These are phyloP conservation scores for Oncorhynchus mykiss DNA, from an alignment of 2,113 vertebrate species.

Conservation along the genomic window DNA sequence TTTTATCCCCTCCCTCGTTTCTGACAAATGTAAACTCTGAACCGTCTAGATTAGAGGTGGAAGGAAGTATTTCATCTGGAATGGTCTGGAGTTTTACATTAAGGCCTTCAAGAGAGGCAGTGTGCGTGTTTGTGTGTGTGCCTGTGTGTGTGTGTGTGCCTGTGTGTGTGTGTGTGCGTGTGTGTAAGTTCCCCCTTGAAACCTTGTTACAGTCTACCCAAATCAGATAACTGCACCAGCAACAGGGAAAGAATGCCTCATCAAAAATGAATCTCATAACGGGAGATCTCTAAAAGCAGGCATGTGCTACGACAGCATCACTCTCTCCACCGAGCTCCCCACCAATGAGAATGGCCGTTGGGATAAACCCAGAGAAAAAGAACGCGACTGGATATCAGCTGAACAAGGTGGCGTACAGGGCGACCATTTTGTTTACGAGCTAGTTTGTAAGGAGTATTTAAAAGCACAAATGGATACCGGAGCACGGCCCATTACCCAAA, in stretches of 20 bases:
- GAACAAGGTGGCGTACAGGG: constrained; percentile 27
- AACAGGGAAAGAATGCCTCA: constrained; percentile 72
- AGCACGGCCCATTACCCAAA: constrained; percentile 17
- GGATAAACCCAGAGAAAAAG: too few species aligned
- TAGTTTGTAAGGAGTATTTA: constrained; percentile 13
- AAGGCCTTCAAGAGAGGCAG: constrained; percentile 64
- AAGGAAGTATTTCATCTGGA: constrained; percentile 75
- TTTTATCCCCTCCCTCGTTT: constrained; percentile 31
- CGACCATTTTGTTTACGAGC: constrained; percentile 37
- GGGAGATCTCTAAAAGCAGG: constrained; percentile 67
- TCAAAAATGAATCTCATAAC: constrained; percentile 82
- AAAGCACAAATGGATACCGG: constrained; percentile 36
- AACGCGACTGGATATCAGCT: not conserved
- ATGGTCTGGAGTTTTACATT: constrained; percentile 76
- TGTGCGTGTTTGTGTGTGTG: too few species aligned
- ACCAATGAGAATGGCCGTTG: not conserved
- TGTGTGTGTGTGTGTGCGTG: not conserved
- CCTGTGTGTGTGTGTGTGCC: too few species aligned
- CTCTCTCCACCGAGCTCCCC: constrained; percentile 23
- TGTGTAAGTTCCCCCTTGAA: constrained; percentile 43
- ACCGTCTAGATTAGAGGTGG: constrained; percentile 74
- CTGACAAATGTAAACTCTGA: constrained; percentile 76
- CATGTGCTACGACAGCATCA: constrained; percentile 31
- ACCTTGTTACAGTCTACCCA: constrained; percentile 75
- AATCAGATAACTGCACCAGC: constrained; percentile 77